phyloP scores from a whole-genome alignment of 2,797 vertebrate genomes.

The Liparis tanakae region DNA sequence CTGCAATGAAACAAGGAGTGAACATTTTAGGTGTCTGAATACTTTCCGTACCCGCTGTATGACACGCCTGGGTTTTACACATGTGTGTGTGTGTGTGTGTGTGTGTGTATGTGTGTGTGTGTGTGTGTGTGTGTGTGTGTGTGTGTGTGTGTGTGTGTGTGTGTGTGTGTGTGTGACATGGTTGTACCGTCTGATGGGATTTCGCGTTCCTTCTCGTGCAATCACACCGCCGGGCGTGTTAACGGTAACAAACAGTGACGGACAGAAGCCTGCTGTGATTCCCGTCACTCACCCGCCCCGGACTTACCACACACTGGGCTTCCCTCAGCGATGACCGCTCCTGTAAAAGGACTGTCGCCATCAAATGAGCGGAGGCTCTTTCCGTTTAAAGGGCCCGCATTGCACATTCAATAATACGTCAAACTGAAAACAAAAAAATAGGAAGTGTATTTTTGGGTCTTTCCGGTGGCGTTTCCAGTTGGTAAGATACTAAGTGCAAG shows the following conservation, averaged over 20 bases:
- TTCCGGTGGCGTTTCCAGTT: constrained; percentile 29
- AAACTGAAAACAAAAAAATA: constrained; percentile 60
- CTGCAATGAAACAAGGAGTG: no score
- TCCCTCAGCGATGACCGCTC: constrained; percentile 35
- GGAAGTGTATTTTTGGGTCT: constrained; percentile 43
- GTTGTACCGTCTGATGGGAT: constrained; percentile 47
- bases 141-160: no score
- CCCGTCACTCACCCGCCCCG: constrained; percentile 41
- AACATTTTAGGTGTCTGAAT: no score
- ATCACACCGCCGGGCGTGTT: background rate
- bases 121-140: constrained; percentile 1
- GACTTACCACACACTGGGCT: constrained; percentile 56
- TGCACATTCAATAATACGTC: constrained; percentile 9
- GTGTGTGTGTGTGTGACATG: constrained; percentile 24
- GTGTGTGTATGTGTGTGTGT: background rate
- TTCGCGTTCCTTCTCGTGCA: constrained; percentile 39
- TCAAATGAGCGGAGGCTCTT: constrained; percentile 30
- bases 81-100: constrained; percentile 1
- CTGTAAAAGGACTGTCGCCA: constrained; percentile 57
- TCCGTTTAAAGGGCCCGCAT: constrained; percentile 22
- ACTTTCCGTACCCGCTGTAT: no score
- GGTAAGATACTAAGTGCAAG: background rate
- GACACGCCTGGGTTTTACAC: constrained; percentile 21
- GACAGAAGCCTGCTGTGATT: constrained; percentile 44
- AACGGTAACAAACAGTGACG: constrained; percentile 56